These are phyloP conservation scores for Stegostoma tigrinum DNA, from an alignment of 2,113 vertebrate species.

Conservation along the genomic window DNA sequence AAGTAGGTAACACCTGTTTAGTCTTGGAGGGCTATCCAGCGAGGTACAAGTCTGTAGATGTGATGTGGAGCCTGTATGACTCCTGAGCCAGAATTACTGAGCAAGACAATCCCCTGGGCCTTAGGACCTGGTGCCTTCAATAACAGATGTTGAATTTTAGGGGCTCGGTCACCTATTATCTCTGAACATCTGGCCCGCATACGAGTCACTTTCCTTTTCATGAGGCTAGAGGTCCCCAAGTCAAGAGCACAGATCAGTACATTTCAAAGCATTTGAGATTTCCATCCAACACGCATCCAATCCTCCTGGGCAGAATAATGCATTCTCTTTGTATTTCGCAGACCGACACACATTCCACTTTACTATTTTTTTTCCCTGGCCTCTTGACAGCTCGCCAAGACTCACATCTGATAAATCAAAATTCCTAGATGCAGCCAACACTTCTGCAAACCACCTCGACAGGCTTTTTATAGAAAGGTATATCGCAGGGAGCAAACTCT, in stretches of 20 bases:
- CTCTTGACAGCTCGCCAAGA: background rate
- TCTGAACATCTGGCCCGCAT: constrained; percentile 86
- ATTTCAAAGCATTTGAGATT: constrained; percentile 60
- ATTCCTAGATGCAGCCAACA: background rate
- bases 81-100: constrained; percentile 49
- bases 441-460: background rate
- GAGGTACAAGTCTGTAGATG: constrained; percentile 64
- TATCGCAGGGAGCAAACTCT: too few species aligned
- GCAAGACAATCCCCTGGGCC: constrained; percentile 36
- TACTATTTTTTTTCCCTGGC: constrained; percentile 35
- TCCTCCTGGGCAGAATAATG: constrained; percentile 75
- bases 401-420: background rate
- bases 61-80: constrained; percentile 38
- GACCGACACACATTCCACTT: constrained; percentile 39
- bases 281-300: constrained; percentile 54
- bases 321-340: constrained; percentile 63
- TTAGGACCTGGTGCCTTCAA: constrained; percentile 44
- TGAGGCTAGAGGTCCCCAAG: constrained; percentile 60
- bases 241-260: constrained; percentile 65
- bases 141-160: constrained; percentile 46
- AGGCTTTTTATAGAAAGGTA: background rate
- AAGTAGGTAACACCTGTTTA: constrained; percentile 98
- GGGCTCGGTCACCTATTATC: constrained; percentile 47
- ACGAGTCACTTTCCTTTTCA: constrained; percentile 48
- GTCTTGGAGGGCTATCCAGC: constrained; percentile 79